A percentile compares a stretch with the other conserved stretches of the same genome.
Conservation (phyloP, 2,888 invertebrate genomes). For the Gymnocheta viridis region DNA sequence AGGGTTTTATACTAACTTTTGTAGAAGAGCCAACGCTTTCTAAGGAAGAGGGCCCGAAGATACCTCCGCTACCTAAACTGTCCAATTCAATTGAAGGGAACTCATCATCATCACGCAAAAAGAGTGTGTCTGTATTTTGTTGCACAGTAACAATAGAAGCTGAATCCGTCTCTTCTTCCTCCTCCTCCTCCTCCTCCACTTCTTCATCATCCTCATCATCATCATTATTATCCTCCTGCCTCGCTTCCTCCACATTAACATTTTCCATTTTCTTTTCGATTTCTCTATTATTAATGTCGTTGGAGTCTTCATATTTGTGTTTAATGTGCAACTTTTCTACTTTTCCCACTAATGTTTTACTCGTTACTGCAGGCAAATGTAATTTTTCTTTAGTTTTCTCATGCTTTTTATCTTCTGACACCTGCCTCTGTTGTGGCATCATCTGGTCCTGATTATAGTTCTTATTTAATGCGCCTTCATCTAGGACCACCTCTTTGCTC, state of each 20-base stretch:
- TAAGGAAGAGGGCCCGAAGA: slow-evolving; percentile 77
- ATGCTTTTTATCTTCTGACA: slow-evolving; percentile 18
- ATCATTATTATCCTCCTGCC: slow-evolving; percentile 6
- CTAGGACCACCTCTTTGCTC: not conserved
- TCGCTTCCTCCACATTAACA: slow-evolving; percentile 56
- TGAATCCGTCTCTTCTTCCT: slow-evolving; percentile 83
- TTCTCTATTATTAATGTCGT: slow-evolving; percentile 69
- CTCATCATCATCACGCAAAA: slow-evolving; percentile 77
- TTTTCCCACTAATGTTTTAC: slow-evolving; percentile 51
- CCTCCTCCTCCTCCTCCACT: slow-evolving; percentile 75
- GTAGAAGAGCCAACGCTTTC: slow-evolving; percentile 75
- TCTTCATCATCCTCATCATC: slow-evolving; percentile 37
- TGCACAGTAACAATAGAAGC: slow-evolving; percentile 83
- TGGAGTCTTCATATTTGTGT: slow-evolving; percentile 34
- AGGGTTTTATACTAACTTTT: slow-evolving; percentile 77
- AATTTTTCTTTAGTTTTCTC: slow-evolving; percentile 27
- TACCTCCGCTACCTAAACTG: slow-evolving; percentile 59
- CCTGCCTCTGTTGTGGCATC: slow-evolving; percentile 26
- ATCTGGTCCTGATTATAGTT: slow-evolving; percentile 33
- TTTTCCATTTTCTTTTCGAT: slow-evolving; percentile 71
- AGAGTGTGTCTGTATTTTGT: slow-evolving; percentile 81
- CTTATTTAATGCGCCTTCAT: not conserved
- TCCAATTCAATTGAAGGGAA: slow-evolving; percentile 70
- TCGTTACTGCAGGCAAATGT: slow-evolving; percentile 52
- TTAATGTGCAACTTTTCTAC: slow-evolving; percentile 56